Evolutionary conservation across 30 jellyfish, hydroid and myxozoan genomes (phyloP).

Genomic region (Chrysaora quinquecirrha): DNA sequence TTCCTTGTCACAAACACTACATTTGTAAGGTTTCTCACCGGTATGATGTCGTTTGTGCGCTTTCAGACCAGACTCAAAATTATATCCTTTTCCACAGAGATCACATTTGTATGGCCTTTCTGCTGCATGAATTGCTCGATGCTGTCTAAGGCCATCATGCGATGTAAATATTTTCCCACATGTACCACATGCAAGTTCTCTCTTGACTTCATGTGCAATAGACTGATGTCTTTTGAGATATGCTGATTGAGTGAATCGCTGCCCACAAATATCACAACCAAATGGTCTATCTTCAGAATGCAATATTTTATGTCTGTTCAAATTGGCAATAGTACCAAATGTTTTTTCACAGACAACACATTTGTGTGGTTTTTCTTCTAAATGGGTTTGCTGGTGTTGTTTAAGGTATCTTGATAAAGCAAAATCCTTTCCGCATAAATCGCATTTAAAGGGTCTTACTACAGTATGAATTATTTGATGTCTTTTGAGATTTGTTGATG

Average conservation of each 20-base stretch:
- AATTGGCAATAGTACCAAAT: neutral
- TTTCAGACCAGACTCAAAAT: neutral
- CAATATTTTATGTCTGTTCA: conserved; percentile 4
- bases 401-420: conserved; percentile 6
- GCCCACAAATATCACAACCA: conserved; percentile 24
- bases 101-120: neutral
- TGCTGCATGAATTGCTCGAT: neutral
- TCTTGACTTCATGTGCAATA: neutral
- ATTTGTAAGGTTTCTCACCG: neutral
- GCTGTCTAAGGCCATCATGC: neutral
- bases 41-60: neutral
- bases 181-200: neutral
- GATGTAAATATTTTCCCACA: neutral
- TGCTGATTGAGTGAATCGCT: neutral
- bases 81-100: neutral
- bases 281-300: neutral
- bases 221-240: conserved; percentile 6
- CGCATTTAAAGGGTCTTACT: conserved; percentile 25
- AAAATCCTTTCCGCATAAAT: conserved; percentile 21
- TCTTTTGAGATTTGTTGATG: conserved; percentile 10
- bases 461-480: conserved; percentile 26
- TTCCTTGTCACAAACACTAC: neutral
- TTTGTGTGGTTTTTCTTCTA: conserved; percentile 7
- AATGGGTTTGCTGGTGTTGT: conserved; percentile 2
- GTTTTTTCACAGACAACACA: conserved; percentile 24